Base-by-base conservation (phyloP, 92 coral and sea anemone genomes). In the Anthopleura xanthogrammica region DNA sequence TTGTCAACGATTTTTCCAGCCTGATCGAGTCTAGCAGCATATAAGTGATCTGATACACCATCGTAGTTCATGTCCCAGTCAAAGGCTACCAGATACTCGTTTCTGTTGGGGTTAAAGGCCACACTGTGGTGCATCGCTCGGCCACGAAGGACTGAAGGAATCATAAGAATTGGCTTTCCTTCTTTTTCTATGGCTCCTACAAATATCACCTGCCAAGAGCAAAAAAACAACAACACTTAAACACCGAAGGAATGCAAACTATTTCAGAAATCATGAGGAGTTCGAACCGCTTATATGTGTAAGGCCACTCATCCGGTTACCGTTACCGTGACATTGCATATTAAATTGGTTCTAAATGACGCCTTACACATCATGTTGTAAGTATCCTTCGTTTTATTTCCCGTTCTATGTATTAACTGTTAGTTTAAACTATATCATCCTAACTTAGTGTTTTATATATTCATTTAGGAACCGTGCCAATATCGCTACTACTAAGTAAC, bases 71-170 rank as follows among this genome's bases (percentile, higher is more conserved):
- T 86, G 82, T 96, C 99, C 84, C 90, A 80, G 60, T 96, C 99
- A 83, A 90, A 96, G 22, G 92, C 94, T 55, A 96, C 92, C 58
- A 94, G 83, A 64, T 94, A 96, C 75, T 96, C 93, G 84, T 94
- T 90, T 24, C 92, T 89, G 48, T 72, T 83, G 2, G 90, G 91
- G 84, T 96, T 96, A 87, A 89, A 94, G 12, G 98, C 92, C 7
- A 90, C 76, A 23, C 93, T 89, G 85, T 95, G 98, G 71, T 88
- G 95, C 57, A 95, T 71, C 3, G 85, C 94, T 41, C 95, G 89
- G 43, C 98, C 98, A 17, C 90, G 85, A 42, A 95, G 75, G 36
- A 60, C 13, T 16, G 77, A 62, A 10, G 99, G 99, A 16, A 94
- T 86, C 81, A 94, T 68, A 41, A 89, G 88, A 9, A 76, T 66